phyloP scores from a whole-genome alignment of 2,888 invertebrate species.

The Calameuta filiformis region DNA sequence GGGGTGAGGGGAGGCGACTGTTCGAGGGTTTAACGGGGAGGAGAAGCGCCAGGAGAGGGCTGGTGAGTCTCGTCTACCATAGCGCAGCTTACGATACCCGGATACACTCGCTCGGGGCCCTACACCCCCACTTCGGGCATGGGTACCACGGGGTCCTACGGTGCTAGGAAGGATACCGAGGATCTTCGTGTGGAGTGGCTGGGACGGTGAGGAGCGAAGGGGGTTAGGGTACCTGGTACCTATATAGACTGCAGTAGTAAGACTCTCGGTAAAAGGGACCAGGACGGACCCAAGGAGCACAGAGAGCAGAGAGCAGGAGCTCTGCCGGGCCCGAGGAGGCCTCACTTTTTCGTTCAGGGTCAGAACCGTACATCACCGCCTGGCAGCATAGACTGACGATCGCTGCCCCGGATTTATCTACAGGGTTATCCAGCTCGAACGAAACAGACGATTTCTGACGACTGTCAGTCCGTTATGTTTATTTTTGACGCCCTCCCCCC shows the following conservation, averaged over 20 bases:
- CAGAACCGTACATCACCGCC: conserved; percentile 60
- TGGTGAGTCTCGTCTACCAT: neutral
- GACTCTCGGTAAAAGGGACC: conserved; percentile 23
- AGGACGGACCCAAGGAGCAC: conserved; percentile 15
- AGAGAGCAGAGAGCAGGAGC: conserved; percentile 18
- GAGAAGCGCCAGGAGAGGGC: conserved; percentile 13
- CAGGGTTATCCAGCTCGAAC: conserved; percentile 28
- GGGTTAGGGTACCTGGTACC: conserved; percentile 12
- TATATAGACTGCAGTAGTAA: conserved; percentile 18
- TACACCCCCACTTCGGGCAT: conserved; percentile 42
- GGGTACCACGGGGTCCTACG: conserved; percentile 20
- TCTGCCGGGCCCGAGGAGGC: conserved; percentile 28
- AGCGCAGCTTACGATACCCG: conserved; percentile 44
- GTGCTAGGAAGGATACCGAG: conserved; percentile 3
- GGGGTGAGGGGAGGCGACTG: neutral
- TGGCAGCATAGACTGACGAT: conserved; percentile 52
- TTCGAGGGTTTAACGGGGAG: conserved; percentile 20
- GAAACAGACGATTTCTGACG: neutral
- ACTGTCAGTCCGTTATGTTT: neutral
- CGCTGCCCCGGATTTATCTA: conserved; percentile 30
- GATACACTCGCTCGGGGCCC: conserved; percentile 51
- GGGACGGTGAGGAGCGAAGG: conserved; percentile 16
- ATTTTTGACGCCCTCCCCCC: neutral
- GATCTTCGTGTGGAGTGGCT: neutral
- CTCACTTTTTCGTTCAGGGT: conserved; percentile 58